Evolutionary conservation across 1,140 invertebrate genomes (phyloP), one percentile per base, ranked within the genome.

Genomic region (Lamellibrachia luymesi): DNA sequence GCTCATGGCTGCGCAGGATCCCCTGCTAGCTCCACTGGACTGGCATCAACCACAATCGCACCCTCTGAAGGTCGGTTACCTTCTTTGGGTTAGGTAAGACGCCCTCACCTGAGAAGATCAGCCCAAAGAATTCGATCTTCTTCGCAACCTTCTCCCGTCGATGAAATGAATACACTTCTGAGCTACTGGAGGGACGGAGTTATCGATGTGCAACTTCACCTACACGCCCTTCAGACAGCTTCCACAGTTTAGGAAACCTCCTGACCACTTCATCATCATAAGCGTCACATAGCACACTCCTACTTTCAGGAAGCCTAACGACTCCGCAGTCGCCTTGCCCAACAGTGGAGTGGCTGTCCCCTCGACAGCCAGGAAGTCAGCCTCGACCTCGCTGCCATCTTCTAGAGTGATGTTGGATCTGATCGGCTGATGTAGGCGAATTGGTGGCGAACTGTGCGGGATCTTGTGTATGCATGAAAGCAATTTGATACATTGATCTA

Each of bases 31-130:
- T 50, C 91, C 10, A 94, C 89, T 22, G 94, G 64, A 93, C 96
- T 96, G 0, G 96, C 96, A 95, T 97, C 96, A 4, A 95, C 95
- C 52, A 96, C 94, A n/a, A 96, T 94, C 90, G 94, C 92, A 6
- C 95, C 96, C 91, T 94, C 91, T 92, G 49, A 17, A 93, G 52
- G 50, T 95, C 92, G 6, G 91, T 93, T 6, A 80, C 91, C 5
- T n/a, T n/a, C n/a, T n/a, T n/a, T n/a, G n/a, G 91, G 91, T 49
- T 56, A 38, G 94, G n/a, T n/a, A n/a, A n/a, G n/a, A n/a, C 94
- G 50, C 49, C 90, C 89, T 94, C 94, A 92, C 94, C 93, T 52
- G 95, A 91, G 93, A 93, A 92, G 52, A 93, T 49, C 90, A 94
- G 56, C 50, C 51, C 90, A 51, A 94, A 52, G 17, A 50, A 50